Conservation (phyloP, 2,113 vertebrate species). For the Apodemus sylvaticus region DNA sequence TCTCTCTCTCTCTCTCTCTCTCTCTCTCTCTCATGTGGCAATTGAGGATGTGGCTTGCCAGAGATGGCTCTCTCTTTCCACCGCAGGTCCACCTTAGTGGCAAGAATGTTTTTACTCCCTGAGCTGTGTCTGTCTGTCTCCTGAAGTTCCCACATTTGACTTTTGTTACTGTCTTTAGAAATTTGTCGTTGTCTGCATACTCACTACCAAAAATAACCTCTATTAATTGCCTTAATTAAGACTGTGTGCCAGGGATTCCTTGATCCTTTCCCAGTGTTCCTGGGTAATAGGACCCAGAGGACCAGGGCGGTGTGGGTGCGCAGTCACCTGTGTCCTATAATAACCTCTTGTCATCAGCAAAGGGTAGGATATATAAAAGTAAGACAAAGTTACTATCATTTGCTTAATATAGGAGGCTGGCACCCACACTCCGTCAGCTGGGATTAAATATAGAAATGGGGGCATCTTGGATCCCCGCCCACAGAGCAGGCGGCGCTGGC, state of each 20-base stretch:
- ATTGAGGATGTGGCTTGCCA: neutral
- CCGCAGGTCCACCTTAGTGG: neutral
- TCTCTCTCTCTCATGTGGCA: neutral
- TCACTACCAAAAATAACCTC: neutral
- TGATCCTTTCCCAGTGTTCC: neutral
- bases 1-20: too few relatives aligned
- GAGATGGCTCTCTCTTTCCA: neutral
- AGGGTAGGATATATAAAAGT: constrained; percentile 31
- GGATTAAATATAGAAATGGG: constrained; percentile 75
- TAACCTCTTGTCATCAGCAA: neutral
- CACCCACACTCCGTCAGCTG: constrained; percentile 52
- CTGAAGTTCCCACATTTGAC: neutral
- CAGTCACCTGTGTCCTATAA: neutral
- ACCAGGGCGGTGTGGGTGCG: neutral
- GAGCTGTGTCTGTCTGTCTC: neutral
- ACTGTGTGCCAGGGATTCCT: neutral
- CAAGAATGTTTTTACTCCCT: neutral
- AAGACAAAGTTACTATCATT: constrained; percentile 54
- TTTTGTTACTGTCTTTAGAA: neutral
- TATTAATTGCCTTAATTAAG: neutral
- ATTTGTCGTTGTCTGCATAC: neutral
- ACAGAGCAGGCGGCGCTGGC: neutral
- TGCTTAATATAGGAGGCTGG: constrained; percentile 66
- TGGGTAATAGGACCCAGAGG: neutral
- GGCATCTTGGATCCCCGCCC: constrained; percentile 32